Evolutionary conservation across 2,113 vertebrate genomes (phyloP).

Genomic region (Eretmochelys imbricata): DNA sequence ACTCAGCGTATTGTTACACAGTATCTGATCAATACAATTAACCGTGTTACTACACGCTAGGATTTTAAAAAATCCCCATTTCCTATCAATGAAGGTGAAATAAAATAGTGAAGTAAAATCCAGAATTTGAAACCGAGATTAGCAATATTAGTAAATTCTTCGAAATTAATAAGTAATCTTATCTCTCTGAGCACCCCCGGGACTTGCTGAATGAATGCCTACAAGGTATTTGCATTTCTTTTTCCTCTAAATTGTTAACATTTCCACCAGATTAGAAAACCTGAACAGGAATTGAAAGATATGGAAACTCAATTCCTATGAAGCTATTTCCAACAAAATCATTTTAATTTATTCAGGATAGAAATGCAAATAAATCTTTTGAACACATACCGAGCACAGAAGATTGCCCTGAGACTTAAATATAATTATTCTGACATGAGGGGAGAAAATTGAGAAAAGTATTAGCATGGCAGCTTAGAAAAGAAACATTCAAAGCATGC

Average conservation of each 20-base stretch:
- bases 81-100: conserved; percentile 27
- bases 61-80: background rate
- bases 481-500: conserved; percentile 8
- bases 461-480: conserved; percentile 40
- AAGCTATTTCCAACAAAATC: conserved; percentile 64
- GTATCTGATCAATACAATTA: background rate
- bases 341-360: conserved; percentile 74
- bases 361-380: conserved; percentile 73
- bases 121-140: background rate
- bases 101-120: background rate
- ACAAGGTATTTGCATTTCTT: conserved; percentile 55
- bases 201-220: conserved; percentile 18
- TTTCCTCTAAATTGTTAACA: conserved; percentile 52
- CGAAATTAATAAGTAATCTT: conserved; percentile 21
- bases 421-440: conserved; percentile 53
- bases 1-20: background rate
- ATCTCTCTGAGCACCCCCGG: conserved; percentile 28
- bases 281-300: conserved; percentile 37
- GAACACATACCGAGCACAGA: conserved; percentile 45
- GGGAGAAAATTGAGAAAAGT: conserved; percentile 11
- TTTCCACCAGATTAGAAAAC: conserved; percentile 59
- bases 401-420: conserved; percentile 59
- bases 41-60: background rate
- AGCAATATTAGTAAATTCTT: conserved; percentile 13
- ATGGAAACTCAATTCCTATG: conserved; percentile 46